Evolutionary conservation across 2,113 vertebrate genomes (phyloP).

Genomic region (Microcebus lehilahytsara): DNA sequence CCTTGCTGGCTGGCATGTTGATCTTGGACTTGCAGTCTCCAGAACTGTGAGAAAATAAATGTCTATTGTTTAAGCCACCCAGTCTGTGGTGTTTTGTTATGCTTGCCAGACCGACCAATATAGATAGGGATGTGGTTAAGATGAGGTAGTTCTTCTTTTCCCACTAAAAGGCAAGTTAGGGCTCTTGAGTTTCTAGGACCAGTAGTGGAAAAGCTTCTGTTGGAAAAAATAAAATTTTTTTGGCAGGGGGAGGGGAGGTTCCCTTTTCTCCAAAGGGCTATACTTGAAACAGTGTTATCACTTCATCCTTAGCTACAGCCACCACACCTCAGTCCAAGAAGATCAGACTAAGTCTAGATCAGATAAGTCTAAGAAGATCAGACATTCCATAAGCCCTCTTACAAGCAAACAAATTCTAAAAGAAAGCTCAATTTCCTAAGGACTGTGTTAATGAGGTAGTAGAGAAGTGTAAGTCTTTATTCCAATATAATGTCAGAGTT

Average conservation of each 20-base stretch:
- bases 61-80: neutral
- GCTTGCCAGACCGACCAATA: neutral
- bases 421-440: neutral
- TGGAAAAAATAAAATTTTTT: neutral
- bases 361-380: neutral
- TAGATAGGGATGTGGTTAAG: neutral
- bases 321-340: neutral
- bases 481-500: neutral
- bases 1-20: neutral
- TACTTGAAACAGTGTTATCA: neutral
- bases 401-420: conserved; percentile 20
- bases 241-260: neutral
- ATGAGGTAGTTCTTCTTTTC: neutral
- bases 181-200: neutral
- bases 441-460: neutral
- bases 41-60: neutral
- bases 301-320: neutral
- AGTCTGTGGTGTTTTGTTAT: neutral
- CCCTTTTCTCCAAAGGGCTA: neutral
- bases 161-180: neutral
- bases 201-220: neutral
- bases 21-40: neutral
- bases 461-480: neutral
- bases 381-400: neutral
- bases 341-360: neutral